Base-by-base conservation (phyloP, 2,113 vertebrate species). In the Apus apus region DNA sequence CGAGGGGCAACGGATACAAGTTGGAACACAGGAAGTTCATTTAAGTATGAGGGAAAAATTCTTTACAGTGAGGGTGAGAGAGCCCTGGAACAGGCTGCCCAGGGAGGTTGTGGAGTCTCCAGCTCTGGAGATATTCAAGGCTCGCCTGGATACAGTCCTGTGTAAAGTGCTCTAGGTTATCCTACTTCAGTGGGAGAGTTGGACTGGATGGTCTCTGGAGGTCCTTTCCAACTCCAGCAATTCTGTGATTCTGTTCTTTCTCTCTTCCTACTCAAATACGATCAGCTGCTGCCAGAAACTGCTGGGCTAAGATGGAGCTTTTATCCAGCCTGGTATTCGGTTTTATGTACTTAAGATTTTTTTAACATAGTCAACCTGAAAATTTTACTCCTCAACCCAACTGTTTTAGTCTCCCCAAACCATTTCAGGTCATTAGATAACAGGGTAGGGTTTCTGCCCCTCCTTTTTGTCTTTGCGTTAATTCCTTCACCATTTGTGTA, bases 291-390 rank as follows among this genome's bases (percentile, higher is more conserved):
- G 27, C 38, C 79, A 88, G 70, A 72, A 90, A 26, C 32, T 43
- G 36, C 78, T 88, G 66, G 14, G 34, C 38, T 68, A 48, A 43
- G 29, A 15, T 45, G 8, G 51, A 80, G 30, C 50, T 89, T 86
- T 86, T 46, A 66, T 32, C n/a, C 2, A 1, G 29, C 13, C 11
- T 3, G 3, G 2, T 38, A 34, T 5, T 3, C 3, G 2, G 1
- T 74, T 68, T 67, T 50, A 53, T 48, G 22, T 13, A 56, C 13
- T 86, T 45, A 30, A 1, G 15, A 68, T 91, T 66, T 46, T 70
- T 93, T 80, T 60, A 58, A 53, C 1, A 1, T 34, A 65, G 61
- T 46, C 25, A 34, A 15, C 32, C 34, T 83, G 48, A 46, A 15
- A 56, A 66, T 53, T 19, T 54, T 73, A 66, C 36, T 22, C 89